Conservation (phyloP, 2,113 vertebrate genomes). For the Colaptes auratus region DNA sequence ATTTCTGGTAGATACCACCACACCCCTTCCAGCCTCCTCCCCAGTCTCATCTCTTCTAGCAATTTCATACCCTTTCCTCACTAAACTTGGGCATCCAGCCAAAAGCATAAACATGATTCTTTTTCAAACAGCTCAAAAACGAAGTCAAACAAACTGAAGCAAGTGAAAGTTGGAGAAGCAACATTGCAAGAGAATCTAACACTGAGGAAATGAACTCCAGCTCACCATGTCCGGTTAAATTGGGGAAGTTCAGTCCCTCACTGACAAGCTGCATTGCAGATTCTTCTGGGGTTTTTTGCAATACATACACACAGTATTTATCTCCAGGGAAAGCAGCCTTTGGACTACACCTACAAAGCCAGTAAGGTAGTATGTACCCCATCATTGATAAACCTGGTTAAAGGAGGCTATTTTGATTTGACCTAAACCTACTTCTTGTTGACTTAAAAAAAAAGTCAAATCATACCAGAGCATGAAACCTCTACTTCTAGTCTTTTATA, state of each 20-base stretch:
- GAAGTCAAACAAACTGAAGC: slow-evolving; percentile 13
- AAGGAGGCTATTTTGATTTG: background rate
- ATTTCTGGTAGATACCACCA: background rate
- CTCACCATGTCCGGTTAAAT: background rate
- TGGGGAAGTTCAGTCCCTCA: slow-evolving; percentile 25
- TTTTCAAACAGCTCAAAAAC: slow-evolving; percentile 29
- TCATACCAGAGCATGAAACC: background rate
- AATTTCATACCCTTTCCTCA: background rate
- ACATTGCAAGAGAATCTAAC: background rate
- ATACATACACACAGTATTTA: background rate
- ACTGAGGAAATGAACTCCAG: background rate
- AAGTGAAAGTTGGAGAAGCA: slow-evolving; percentile 16
- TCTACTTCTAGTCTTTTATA: background rate
- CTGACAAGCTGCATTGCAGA: background rate
- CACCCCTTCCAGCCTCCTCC: background rate
- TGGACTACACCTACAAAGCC: background rate
- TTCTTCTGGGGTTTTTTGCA: background rate
- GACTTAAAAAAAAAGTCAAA: background rate
- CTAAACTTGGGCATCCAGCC: background rate
- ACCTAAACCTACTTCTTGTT: background rate
- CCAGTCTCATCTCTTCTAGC: background rate
- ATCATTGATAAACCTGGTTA: background rate
- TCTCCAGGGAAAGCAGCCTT: background rate
- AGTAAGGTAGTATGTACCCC: background rate
- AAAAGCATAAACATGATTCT: slow-evolving; percentile 3